These are phyloP conservation scores for Chaetura pelagica DNA, from an alignment of 2,113 vertebrate genomes.

Conservation along the genomic window DNA sequence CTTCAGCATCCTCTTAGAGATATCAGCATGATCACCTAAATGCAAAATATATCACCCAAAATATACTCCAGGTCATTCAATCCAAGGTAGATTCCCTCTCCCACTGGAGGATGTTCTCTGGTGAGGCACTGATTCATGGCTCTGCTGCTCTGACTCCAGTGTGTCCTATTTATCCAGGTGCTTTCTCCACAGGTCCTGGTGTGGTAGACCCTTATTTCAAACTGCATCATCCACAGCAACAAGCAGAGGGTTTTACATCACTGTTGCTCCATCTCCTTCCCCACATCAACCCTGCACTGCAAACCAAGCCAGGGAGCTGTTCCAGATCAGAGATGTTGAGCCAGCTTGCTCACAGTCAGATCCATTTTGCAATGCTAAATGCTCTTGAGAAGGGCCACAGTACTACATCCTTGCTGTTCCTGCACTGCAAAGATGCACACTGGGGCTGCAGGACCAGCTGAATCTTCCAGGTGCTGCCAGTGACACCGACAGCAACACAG, in stretches of 20 bases:
- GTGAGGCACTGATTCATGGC: background rate
- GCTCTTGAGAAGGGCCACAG: background rate
- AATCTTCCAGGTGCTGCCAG: background rate
- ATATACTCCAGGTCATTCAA: background rate
- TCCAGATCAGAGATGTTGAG: background rate
- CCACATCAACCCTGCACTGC: background rate
- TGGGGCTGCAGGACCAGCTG: background rate
- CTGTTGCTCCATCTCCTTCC: background rate
- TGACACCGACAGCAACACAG: background rate
- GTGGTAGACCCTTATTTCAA: background rate
- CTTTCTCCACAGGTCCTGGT: background rate
- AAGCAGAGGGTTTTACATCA: background rate
- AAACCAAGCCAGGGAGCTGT: background rate
- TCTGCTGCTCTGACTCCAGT: background rate
- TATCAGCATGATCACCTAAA: background rate
- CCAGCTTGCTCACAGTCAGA: background rate
- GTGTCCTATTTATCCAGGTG: background rate
- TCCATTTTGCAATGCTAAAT: background rate
- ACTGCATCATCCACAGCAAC: background rate
- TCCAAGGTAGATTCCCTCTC: background rate
- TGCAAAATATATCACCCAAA: background rate
- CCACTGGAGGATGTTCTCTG: background rate
- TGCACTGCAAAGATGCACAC: background rate
- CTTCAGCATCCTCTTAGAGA: background rate
- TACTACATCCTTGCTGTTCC: background rate